Base-by-base conservation (phyloP, 2,113 vertebrate species). In the Sapayoa aenigma region DNA sequence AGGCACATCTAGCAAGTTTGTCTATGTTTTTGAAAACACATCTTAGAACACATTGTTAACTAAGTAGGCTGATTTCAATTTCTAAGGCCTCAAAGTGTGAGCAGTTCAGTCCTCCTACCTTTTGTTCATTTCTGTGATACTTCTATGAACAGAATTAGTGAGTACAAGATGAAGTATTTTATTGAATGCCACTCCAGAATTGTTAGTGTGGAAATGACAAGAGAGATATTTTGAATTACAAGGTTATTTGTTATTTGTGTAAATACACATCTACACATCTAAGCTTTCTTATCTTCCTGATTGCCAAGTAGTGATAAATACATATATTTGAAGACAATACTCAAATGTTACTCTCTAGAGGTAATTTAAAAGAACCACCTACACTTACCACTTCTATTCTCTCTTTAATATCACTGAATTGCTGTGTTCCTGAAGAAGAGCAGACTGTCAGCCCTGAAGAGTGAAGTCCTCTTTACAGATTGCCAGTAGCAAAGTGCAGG, bases 361-460 rank as follows among this genome's bases (percentile, higher is more conserved):
- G 63, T 71, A 71, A 17, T 91, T 94, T 77, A 77, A 95, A 88
- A 93, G 79, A 80, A 80, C 87, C 85, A 78, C 92, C 79, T 94
- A 95, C 68, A 35, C 68, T 77, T 85, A 83, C 16, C 44, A 41
- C n/a, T 91, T 85, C 63, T 90, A 10, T 88, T 93, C 42, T 80
- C 52, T 81, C 78, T 88, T 90, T 68, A 88, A 72, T 91, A 83
- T 60, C 56, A 37, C 44, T 81, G 79, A 49, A 88, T 86, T 77
- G 50, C 74, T 71, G 68, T 6, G 5, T 93, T 93, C 49, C 44
- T 80, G 75, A 86, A 5, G 49, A 91, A 33, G 23, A 93, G 47
- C 79, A 90, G 83, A 42, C 74, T 88, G 82, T 63, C 75, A 92
- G 41, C 52, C 60, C 79, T 84, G 75, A 71, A 84, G 58, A 80